Percentiles rank a stretch among this genome's conserved stretches.
These are phyloP conservation scores for Dendrocincla fuliginosa DNA, from an alignment of 2,797 vertebrate genomes.

Conservation along the genomic window DNA sequence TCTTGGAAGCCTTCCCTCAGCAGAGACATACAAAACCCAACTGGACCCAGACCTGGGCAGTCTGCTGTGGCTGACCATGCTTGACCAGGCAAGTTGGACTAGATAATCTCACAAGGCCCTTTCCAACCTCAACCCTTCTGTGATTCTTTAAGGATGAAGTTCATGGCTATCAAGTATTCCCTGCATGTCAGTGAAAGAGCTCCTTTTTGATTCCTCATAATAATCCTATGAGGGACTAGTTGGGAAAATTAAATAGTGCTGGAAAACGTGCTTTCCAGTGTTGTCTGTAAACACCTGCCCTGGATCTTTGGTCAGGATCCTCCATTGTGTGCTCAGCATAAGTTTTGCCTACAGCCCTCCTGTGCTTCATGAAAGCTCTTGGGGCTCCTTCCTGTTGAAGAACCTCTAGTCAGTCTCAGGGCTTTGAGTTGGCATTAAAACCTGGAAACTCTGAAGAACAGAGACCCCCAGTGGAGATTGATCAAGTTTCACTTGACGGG, in stretches of 20 bases:
- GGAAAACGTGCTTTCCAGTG: neutral
- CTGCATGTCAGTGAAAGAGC: neutral
- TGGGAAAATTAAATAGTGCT: neutral
- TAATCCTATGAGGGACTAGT: no score
- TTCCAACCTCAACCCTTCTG: neutral
- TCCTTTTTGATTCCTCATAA: neutral
- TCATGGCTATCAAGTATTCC: neutral
- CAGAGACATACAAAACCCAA: neutral
- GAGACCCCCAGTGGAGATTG: neutral
- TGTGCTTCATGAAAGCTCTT: accelerated
- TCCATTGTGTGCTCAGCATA: neutral
- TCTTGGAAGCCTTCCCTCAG: neutral
- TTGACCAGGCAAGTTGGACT: accelerated
- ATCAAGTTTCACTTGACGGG: neutral
- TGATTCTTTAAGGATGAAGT: neutral
- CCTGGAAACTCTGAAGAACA: neutral
- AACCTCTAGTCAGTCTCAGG: neutral
- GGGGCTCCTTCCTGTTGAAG: neutral
- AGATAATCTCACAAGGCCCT: neutral
- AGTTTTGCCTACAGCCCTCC: neutral
- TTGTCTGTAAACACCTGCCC: neutral
- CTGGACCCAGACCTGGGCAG: neutral
- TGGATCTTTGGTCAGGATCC: neutral
- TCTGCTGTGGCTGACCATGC: neutral
- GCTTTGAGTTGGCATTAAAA: neutral